Conservation (phyloP, 2,888 invertebrate species). For the Tachina lurida region DNA sequence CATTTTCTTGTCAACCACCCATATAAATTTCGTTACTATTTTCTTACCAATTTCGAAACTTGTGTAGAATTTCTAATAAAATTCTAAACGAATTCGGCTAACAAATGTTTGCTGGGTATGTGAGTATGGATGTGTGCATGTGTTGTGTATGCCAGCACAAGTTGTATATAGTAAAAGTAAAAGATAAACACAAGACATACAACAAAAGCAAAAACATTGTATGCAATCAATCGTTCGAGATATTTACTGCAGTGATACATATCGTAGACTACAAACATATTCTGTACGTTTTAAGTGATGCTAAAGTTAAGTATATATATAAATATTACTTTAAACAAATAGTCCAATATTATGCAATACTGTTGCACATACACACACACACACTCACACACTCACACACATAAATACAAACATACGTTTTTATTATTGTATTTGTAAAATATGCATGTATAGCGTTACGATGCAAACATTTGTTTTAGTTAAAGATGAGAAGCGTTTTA, state of each 20-base stretch:
- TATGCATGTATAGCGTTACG: not conserved
- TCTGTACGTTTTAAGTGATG: slow-evolving; percentile 19
- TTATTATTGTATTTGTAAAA: not conserved
- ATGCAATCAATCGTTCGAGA: slow-evolving; percentile 54
- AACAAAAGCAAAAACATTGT: slow-evolving; percentile 29
- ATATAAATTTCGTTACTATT: too few species aligned
- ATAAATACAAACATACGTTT: not conserved
- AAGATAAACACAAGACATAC: slow-evolving; percentile 33
- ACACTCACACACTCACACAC: not conserved
- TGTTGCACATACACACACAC: slow-evolving; percentile 1
- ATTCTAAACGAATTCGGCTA: too few species aligned
- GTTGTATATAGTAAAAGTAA: not conserved
- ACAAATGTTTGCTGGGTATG: not conserved
- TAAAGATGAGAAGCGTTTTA: slow-evolving; percentile 13
- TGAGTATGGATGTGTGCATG: not conserved
- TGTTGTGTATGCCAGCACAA: not conserved
- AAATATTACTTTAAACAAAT: not conserved
- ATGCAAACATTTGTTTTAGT: slow-evolving; percentile 36
- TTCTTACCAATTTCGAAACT: too few species aligned
- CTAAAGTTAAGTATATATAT: not conserved
- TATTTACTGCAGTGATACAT: slow-evolving; percentile 49
- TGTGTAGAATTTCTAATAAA: too few species aligned
- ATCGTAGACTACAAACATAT: slow-evolving; percentile 39
- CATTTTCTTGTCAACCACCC: too few species aligned
- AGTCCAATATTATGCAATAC: not conserved